A percentile compares a stretch with the other conserved stretches of the same genome.
phyloP scores from a whole-genome alignment of 2,888 invertebrate species.

The Luffia ferchaultella region DNA sequence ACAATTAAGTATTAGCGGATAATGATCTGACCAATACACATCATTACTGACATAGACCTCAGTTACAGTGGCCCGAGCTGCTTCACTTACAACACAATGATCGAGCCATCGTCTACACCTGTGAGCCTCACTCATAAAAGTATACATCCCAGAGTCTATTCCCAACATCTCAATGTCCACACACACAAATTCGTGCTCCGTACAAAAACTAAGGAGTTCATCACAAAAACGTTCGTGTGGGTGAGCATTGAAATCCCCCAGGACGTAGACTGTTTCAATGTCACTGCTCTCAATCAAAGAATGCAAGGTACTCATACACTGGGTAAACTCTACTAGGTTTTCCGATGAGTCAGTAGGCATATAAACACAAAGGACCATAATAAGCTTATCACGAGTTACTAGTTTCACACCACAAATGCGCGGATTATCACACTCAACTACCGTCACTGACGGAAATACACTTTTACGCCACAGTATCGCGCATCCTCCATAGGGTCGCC shows the following conservation, averaged over 20 bases:
- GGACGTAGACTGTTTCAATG: conserved; percentile 3
- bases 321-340: conserved; percentile 4
- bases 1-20: conserved; percentile 9
- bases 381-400: neutral
- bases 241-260: conserved; percentile 8
- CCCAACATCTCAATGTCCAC: conserved; percentile 10
- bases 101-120: conserved; percentile 10
- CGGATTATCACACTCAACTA: conserved; percentile 2
- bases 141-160: conserved; percentile 1
- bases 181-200: conserved; percentile 8
- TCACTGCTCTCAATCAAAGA: conserved; percentile 9
- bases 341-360: conserved; percentile 5
- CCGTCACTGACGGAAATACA: neutral
- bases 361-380: conserved; percentile 2
- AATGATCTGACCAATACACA: conserved; percentile 13
- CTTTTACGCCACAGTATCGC: conserved; percentile 7
- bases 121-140: conserved; percentile 8
- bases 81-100: conserved; percentile 9
- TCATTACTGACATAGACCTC: conserved; percentile 7
- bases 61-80: conserved; percentile 4
- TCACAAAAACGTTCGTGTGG: conserved; percentile 7
- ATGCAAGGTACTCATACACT: conserved; percentile 6
- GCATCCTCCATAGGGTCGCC: conserved; percentile 6
- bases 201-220: conserved; percentile 11
- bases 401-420: neutral